Percentiles rank a stretch among this genome's conserved stretches.
Conservation (phyloP, 2,113 vertebrate genomes). For the Ginglymostoma cirratum region DNA sequence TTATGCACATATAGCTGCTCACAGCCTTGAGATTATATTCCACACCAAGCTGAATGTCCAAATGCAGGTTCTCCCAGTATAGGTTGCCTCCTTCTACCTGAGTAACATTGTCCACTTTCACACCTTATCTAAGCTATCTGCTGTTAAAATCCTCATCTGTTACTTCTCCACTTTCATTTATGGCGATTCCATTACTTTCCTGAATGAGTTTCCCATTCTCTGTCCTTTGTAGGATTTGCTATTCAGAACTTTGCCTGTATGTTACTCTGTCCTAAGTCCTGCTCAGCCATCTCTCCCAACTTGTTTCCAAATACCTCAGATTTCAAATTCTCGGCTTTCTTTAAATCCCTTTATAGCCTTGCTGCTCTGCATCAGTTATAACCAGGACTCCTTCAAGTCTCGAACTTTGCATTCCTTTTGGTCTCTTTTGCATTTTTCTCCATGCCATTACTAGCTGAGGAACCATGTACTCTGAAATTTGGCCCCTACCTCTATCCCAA, state of each 20-base stretch:
- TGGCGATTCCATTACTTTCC: neutral
- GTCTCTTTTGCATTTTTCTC: neutral
- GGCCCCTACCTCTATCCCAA: too few relatives aligned
- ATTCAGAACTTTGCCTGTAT: neutral
- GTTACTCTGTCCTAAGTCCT: neutral
- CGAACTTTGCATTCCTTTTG: neutral
- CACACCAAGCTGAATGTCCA: neutral
- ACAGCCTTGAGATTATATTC: neutral
- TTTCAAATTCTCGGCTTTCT: neutral
- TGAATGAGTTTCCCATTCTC: neutral
- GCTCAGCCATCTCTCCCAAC: neutral
- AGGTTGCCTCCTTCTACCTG: neutral
- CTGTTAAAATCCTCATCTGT: neutral
- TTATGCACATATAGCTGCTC: neutral
- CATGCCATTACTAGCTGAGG: neutral
- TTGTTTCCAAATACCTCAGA: neutral
- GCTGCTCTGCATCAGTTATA: neutral
- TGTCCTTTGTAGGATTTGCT: neutral
- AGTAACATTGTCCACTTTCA: neutral
- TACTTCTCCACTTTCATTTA: neutral
- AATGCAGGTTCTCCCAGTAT: neutral
- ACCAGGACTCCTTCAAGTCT: neutral
- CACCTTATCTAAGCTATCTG: neutral
- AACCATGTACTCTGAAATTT: neutral
- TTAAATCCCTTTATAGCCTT: neutral